Base-by-base conservation (phyloP, 1,140 invertebrate genomes). In the Drosophila arawakana region DNA sequence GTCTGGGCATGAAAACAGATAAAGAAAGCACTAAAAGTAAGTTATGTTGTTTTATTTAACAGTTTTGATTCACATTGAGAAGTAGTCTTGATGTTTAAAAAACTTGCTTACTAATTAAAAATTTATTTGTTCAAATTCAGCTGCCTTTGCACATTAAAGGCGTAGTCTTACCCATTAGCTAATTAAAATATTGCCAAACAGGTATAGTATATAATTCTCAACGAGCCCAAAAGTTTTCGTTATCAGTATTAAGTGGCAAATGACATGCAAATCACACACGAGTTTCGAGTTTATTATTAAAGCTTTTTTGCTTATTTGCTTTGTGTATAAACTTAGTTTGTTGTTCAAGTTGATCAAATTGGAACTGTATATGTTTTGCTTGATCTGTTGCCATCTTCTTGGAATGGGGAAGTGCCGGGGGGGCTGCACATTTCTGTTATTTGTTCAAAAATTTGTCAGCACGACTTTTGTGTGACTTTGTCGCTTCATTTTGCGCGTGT, bases 391-490 rank as follows among this genome's bases (percentile, higher is more conserved):
- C 46, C 39, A 63, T 60, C 46, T 62, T 15, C n/a, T 44, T 47
- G 49, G 52, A 52, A 21, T 49, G 15, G 10, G 15, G 7, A 4
- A 9, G 59, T 11, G 4, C 5, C 11, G 1, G 50, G 13, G 35
- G 47, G 54, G 54, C 18, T 58, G 50, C 54, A 75, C 58, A 88
- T 82, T 88, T 81, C 88, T 81, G 76, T 80, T 86, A 74, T 88
- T 74, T 71, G 70, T 60, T 86, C 49, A 86, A 55, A 86, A 81
- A 77, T 86, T 73, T 74, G 69, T 77, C 73, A 61, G 62, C 44
- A 63, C 70, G 62, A 80, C 76, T 77, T 82, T 86, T 79, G 66
- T 77, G 76, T 80, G 76, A 86, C 76, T 86, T 88, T 86, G 73
- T 71, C 72, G 69, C 78, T 76, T 76, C 54, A 80, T 67, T 76